Base-by-base conservation (phyloP, 2,797 vertebrate species). In the Peromyscus eremicus region DNA sequence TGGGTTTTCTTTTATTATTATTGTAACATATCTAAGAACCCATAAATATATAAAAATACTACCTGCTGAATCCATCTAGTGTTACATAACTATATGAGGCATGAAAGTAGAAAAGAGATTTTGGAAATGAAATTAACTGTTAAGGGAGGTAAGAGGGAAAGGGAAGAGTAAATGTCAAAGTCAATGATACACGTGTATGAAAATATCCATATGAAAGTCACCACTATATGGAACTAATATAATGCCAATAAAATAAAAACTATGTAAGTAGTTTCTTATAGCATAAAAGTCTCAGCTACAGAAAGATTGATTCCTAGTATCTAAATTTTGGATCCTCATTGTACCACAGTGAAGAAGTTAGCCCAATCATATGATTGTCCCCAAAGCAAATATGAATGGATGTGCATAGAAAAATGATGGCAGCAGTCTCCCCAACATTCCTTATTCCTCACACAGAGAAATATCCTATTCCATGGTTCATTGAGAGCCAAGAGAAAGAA, bases 231-330 rank as follows among this genome's bases (percentile, higher is more conserved):
- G 83, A 95, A 90, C 90, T 60, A 84, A 71, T 32, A n/a, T 52
- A 86, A 64, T 83, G 57, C 6, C 25, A 83, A 64, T 62, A 43
- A 64, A 29, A 16, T 43, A 29, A 62, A 80, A 83, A 11, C 4
- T 84, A 46, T 66, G 10, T 52, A 23, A 68, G 34, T 81, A 5
- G 0, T 82, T 95, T 84, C 11, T 40, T n/a, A 9, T 64, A 85
- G 7, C 57, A 81, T n/a, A 19, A 95, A 91, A 49, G 5, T 27
- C n/a, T 93, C 86, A 13, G 5, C 62, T 95, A 83, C 73, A 92
- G 17, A 16, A 2, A 75, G 4, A 27, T 75, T 94, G 6, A 57
- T 77, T 85, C 0, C 11, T 89, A 37, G 34, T 91, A 86, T 83
- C 80, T 60, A 84, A 37, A 75, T 40, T 94, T 19, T 91, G 73